These are phyloP conservation scores for Rhineura floridana DNA, from an alignment of 2,113 vertebrate species.

Conservation along the genomic window DNA sequence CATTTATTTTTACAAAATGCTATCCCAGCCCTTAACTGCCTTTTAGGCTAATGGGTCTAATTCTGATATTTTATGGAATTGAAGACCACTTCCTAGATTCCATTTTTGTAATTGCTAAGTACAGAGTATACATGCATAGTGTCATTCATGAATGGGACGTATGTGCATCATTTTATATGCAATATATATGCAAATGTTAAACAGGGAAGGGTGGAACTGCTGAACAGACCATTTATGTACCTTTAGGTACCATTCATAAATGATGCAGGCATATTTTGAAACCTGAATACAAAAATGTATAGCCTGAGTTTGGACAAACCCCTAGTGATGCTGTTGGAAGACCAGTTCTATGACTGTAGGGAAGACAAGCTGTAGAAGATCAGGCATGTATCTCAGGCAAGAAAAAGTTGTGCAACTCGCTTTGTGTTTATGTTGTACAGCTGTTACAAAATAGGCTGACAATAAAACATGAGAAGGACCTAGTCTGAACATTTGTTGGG, in stretches of 20 bases:
- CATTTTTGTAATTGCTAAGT: neutral
- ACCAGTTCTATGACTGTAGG: neutral
- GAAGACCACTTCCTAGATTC: neutral
- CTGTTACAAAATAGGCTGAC: slow-evolving; percentile 53
- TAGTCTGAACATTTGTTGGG: slow-evolving; percentile 50
- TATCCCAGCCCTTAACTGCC: no score
- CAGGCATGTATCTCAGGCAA: slow-evolving; percentile 37
- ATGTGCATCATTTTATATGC: neutral
- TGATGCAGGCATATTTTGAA: neutral
- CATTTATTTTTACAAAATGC: no score
- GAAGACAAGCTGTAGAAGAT: neutral
- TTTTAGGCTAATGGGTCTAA: no score
- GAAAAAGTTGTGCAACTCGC: slow-evolving; percentile 40
- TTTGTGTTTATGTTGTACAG: slow-evolving; percentile 48
- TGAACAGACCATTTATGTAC: neutral
- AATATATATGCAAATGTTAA: neutral
- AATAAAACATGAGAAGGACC: slow-evolving; percentile 49
- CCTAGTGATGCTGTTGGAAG: neutral
- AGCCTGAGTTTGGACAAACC: no score
- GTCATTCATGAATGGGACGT: neutral
- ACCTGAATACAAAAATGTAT: neutral
- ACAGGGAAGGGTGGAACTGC: neutral
- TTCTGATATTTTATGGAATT: no score
- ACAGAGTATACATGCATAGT: neutral
- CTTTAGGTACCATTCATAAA: neutral